Evolutionary conservation across 2,888 invertebrate genomes (phyloP), one percentile per base, ranked within the genome.

Genomic region (Epinotia bilunana): DNA sequence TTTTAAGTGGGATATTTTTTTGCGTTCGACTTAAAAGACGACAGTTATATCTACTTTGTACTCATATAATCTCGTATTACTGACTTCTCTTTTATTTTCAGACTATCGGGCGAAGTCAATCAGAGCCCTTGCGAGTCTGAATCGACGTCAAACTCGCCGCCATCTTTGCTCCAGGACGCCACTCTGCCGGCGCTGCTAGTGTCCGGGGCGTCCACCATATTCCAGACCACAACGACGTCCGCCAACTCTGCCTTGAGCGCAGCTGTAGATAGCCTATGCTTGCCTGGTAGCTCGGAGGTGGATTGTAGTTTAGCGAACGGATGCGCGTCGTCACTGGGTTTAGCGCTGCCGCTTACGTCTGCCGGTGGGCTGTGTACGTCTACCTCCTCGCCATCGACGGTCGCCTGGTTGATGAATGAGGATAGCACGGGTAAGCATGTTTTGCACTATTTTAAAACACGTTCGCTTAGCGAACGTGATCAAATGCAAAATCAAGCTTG

Each of bases 61-160:
- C 16, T 16, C 33, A 16, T 23, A 16, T 5, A n/a, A 39, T 9
- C 12, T 39, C 43, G 39, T 18, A 18, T 43, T 62, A 11, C 11
- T 20, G 11, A 28, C 39, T 39, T 67, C 43, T 65, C 62, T 70
- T 70, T 78, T 78, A 79, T 49, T 89, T 89, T 0, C 89, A 94
- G 94, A 86, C 83, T 94, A 82, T 93, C 94, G 79, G 88, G 88
- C 78, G 94, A 93, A 84, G 85, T 91, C 90, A 92, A 93, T 89
- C 83, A 93, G 81, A 93, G 95, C 82, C 95, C 95, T 11, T 95
- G 95, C 87, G 95, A 95, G 86, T 95, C 95, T 39, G 95, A 95
- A 82, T 95, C 95, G 23, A 95, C 95, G 12, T 95, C 95, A 78
- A 95, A 95, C 79, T 95, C 95, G 9, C 95, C 95, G 43, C 92